These are phyloP conservation scores for Xanthorhoe spadicearia DNA, from an alignment of 2,888 invertebrate species.

Conservation along the genomic window DNA sequence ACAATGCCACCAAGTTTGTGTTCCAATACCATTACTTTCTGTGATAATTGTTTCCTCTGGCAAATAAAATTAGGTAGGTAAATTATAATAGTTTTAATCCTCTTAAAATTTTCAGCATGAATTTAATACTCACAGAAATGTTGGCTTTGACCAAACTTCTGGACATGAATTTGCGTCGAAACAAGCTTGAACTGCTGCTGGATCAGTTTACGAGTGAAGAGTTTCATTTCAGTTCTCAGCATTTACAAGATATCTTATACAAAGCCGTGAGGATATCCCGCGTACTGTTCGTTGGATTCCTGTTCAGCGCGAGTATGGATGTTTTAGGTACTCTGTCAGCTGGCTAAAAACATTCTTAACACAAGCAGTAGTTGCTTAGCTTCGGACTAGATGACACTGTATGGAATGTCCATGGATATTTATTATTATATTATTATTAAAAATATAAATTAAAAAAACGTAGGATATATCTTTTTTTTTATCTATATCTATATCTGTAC, in stretches of 20 bases:
- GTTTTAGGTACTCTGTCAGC: slow-evolving; percentile 46
- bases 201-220: slow-evolving; percentile 52
- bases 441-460: too few relatives aligned
- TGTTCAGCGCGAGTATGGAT: slow-evolving; percentile 45
- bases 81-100: slow-evolving; percentile 7
- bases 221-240: slow-evolving; percentile 46
- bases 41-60: too few relatives aligned
- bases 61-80: too few relatives aligned
- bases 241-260: slow-evolving; percentile 47
- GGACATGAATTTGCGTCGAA: slow-evolving; percentile 54
- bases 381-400: too few relatives aligned
- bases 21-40: too few relatives aligned
- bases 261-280: slow-evolving; percentile 51
- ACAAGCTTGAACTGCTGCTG: slow-evolving; percentile 48
- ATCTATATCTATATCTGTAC: too few relatives aligned
- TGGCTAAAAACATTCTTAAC: neutral
- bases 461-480: too few relatives aligned
- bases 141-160: slow-evolving; percentile 54
- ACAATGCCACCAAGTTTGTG: too few relatives aligned
- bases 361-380: too few relatives aligned
- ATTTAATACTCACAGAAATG: slow-evolving; percentile 60
- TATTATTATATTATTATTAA: too few relatives aligned
- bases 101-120: slow-evolving; percentile 51
- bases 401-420: too few relatives aligned
- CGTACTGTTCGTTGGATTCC: slow-evolving; percentile 46